Evolutionary conservation across 2,888 invertebrate species (phyloP), one percentile per base, ranked within the genome.

Genomic region (Cataglyphis albicans): DNA sequence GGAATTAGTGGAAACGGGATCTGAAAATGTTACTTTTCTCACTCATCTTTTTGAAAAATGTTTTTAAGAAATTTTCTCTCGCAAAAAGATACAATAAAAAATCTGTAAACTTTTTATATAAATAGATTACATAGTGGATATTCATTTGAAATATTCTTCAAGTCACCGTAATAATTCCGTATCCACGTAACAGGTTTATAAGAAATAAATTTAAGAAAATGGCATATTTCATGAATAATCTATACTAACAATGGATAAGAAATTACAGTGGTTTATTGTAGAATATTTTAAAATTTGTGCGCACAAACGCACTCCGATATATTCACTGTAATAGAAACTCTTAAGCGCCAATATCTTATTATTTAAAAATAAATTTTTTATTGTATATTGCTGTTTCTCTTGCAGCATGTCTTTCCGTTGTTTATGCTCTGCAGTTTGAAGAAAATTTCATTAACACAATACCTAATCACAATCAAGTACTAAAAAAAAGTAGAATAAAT

Each of bases 31-130:
- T 48, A 68, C 25, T 76, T 29, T 65, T 64, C 55, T 82, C 87
- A 84, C 87, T 87, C 87, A 84, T 87, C 84, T 87, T 87, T 87
- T 87, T 78, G 64, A 59, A 63, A 74, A 65, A 55, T 61, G 18
- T 35, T 35, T 64, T 55, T 59, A 78, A 76, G 18, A 38, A 38
- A 12, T 57, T 48, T 12, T 76, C 80, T 74, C 38, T 61, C 29
- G 63, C 52, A 7, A 15, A 52, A 52, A 61, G 48, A 73, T 59
- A 59, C 35, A 44, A 61, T 35, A 61, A 76, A 9, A 21, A 44
- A 74, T 25, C 44, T 73, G 70, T 70, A 78, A 78, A 78, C 10
- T 21, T 59, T 18, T 72, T 44, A 21, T 57, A n/a, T 52, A 52
- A 52, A 70, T 41, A 7, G 35, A 78, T 35, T 41, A 72, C 21